phyloP scores from a whole-genome alignment of 2,888 invertebrate genomes.

The Pilophorus perplexus region DNA sequence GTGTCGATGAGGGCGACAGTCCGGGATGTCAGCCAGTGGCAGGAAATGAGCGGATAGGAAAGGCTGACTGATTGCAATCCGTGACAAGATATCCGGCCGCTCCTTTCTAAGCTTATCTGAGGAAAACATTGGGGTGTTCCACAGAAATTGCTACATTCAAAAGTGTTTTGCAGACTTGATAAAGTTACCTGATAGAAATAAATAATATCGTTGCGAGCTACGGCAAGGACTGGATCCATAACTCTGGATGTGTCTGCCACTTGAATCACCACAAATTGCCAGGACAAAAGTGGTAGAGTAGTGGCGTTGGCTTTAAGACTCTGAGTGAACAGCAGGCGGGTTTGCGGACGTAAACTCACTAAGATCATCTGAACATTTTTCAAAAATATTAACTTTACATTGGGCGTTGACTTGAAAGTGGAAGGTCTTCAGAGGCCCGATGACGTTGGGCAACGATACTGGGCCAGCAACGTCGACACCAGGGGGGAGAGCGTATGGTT shows the following conservation, averaged over 20 bases:
- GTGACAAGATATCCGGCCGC: conserved; percentile 60
- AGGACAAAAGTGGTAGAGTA: conserved; percentile 84
- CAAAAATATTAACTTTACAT: neutral
- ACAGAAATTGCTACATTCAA: too few relatives aligned
- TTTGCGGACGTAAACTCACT: conserved; percentile 71
- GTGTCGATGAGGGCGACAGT: conserved; percentile 83
- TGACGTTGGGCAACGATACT: too few relatives aligned
- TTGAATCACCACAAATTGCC: conserved; percentile 87
- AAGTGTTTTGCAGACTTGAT: too few relatives aligned
- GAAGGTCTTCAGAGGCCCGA: too few relatives aligned
- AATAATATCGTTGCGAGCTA: conserved; percentile 78
- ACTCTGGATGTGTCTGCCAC: conserved; percentile 64
- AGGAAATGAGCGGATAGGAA: conserved; percentile 69
- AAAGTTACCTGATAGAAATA: conserved; percentile 75
- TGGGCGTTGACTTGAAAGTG: too few relatives aligned
- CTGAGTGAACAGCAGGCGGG: conserved; percentile 76
- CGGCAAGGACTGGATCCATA: conserved; percentile 82
- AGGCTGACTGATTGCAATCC: conserved; percentile 69
- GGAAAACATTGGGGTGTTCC: too few relatives aligned
- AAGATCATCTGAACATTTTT: conserved; percentile 29
- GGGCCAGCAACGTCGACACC: too few relatives aligned
- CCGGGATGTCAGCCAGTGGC: conserved; percentile 78
- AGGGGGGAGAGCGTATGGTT: too few relatives aligned
- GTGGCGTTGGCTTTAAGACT: conserved; percentile 67
- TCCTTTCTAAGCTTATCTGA: conserved; percentile 57